A percentile compares a stretch with the other conserved stretches of the same genome.
Conservation (phyloP, 1,140 invertebrate genomes). For the Conopomorpha cramerella region DNA sequence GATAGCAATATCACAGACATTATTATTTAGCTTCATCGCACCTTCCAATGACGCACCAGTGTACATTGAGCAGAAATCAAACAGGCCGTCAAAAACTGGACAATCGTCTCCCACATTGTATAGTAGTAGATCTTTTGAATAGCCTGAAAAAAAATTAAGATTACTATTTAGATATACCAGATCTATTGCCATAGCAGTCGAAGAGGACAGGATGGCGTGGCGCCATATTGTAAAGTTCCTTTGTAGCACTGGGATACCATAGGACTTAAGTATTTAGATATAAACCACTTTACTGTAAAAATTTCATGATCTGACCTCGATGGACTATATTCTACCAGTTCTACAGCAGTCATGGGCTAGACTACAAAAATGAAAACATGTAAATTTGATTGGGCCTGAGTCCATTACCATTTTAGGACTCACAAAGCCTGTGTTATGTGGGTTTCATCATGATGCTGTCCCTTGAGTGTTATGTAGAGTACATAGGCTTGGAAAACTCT, state of each 20-base stretch:
- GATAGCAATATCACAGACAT: conserved; percentile 95
- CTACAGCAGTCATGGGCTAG: background rate
- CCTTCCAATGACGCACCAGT: conserved; percentile 94
- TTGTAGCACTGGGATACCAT: no score
- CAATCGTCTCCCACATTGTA: conserved; percentile 99
- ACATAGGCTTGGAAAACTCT: no score
- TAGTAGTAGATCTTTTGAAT: conserved; percentile 89
- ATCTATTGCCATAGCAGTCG: no score
- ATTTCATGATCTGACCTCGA: no score
- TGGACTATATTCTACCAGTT: no score
- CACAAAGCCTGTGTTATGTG: no score
- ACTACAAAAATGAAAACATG: no score
- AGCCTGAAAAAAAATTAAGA: conserved; percentile 56
- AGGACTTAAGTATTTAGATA: background rate
- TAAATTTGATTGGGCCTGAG: no score
- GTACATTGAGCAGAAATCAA: conserved; percentile 98
- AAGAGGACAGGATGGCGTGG: background rate
- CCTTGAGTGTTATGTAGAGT: no score
- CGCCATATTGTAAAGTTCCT: no score
- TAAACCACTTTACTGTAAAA: background rate
- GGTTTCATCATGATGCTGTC: no score
- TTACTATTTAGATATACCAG: conserved; percentile 4
- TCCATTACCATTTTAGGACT: no score
- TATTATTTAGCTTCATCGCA: conserved; percentile 93
- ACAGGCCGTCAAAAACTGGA: conserved; percentile 97